Conservation (phyloP, 1,140 invertebrate species). For the Aphis craccivora region DNA sequence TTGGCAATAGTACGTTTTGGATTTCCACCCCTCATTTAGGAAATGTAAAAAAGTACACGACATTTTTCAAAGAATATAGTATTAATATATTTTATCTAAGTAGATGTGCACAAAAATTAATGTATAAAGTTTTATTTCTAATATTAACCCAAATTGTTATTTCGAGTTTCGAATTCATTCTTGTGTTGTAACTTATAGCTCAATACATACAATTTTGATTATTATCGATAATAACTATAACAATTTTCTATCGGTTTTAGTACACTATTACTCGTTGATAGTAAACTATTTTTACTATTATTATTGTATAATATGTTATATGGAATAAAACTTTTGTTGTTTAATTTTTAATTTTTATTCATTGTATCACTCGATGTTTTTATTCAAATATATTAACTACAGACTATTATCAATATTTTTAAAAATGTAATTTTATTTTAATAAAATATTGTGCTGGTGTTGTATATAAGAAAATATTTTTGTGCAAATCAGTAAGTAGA, state of each 20-base stretch:
- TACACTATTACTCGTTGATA: neutral
- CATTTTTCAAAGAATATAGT: neutral
- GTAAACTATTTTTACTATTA: neutral
- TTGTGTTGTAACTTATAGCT: neutral
- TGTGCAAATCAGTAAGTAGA: neutral
- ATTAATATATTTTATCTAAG: no score
- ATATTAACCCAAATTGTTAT: neutral
- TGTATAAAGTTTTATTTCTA: neutral
- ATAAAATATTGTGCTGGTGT: neutral
- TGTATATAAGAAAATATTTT: neutral
- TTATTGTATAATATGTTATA: neutral
- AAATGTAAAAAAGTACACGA: neutral
- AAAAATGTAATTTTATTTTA: neutral
- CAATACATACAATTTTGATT: neutral
- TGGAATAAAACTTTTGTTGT: neutral
- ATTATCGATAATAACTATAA: neutral
- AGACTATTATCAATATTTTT: neutral
- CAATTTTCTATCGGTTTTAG: neutral
- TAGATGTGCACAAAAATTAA: neutral
- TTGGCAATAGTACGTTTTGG: no score
- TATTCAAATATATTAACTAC: neutral
- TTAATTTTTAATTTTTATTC: neutral
- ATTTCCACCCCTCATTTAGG: no score
- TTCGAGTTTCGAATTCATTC: neutral
- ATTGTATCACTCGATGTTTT: neutral